Evolutionary conservation across 2,888 invertebrate genomes (phyloP), one percentile per base, ranked within the genome.

Genomic region (Apodemia duryi): DNA sequence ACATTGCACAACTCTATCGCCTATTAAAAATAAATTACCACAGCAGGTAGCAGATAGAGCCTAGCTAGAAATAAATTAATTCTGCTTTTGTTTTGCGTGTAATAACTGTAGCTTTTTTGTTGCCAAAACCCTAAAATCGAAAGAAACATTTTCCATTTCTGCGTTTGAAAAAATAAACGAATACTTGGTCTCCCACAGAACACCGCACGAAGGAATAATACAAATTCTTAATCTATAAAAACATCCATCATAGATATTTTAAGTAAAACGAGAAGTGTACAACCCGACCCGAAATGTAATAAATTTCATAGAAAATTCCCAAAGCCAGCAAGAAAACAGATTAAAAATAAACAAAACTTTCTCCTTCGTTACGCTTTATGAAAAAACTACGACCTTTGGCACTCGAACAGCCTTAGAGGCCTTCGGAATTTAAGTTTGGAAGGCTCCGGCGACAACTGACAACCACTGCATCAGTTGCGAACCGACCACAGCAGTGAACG

Each of bases 331-430:
- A 67, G 61, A 64, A 32, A 66, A 67, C 65, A 66, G 62, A 71
- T 68, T 65, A 71, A 72, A 72, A 72, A 74, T 69, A 73, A 74
- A 72, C 69, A 67, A 68, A 68, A 73, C 74, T 74, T 72, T 73
- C 71, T 69, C 71, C 70, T 68, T 74, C 68, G 67, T 66, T 63
- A 60, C 63, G 66, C 68, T 66, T 66, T 63, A 71, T 69, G 78
- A 76, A 81, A 83, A 63, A 75, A 83, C 82, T 82, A 81, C 84
- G 86, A 88, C 86, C 87, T 86, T 85, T 81, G 81, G 76, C 83
- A 84, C 80, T 79, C 81, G 80, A 85, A 84, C 83, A 82, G 77
- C 78, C 78, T 75, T 74, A 76, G 78, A 85, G 86, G 84, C 85
- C 86, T 83, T 83, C 80, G 81, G 84, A 67, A 82, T 80, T 80